Conservation (phyloP, 37 sponge, comb jelly and placozoan species). For the Bolinopsis microptera region DNA sequence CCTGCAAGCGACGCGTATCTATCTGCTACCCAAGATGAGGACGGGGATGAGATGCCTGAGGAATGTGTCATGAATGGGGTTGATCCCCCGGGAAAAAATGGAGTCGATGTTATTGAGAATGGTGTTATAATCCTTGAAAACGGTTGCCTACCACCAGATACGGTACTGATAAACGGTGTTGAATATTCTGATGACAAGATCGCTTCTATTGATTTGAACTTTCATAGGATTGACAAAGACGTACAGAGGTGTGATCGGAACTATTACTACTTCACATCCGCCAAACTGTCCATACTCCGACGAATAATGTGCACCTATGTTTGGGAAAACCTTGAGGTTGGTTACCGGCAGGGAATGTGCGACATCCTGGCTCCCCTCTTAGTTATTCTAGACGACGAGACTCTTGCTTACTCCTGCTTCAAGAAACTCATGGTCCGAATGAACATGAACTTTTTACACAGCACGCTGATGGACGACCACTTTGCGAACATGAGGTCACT, state of each 20-base stretch:
- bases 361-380: conserved; percentile 93
- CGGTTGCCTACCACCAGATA: background rate
- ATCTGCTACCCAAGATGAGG: conserved; percentile 30
- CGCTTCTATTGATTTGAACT: conserved; percentile 11
- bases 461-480: conserved; percentile 38
- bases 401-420: conserved; percentile 54
- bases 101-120: background rate
- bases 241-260: conserved; percentile 92
- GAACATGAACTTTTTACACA: conserved; percentile 64
- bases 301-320: conserved; percentile 73
- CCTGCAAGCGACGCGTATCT: conserved; percentile 58
- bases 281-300: background rate
- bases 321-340: conserved; percentile 79
- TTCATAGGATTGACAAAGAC: conserved; percentile 87
- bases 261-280: conserved; percentile 67
- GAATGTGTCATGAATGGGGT: background rate
- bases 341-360: conserved; percentile 91
- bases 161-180: conserved; percentile 45
- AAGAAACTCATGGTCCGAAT: conserved; percentile 63
- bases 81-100: background rate
- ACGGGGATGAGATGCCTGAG: background rate
- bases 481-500: conserved; percentile 63
- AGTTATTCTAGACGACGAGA: conserved; percentile 78
- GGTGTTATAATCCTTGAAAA: background rate
- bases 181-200: conserved; percentile 43